phyloP scores from a whole-genome alignment of 2,888 invertebrate species.

The Mamestra brassicae region DNA sequence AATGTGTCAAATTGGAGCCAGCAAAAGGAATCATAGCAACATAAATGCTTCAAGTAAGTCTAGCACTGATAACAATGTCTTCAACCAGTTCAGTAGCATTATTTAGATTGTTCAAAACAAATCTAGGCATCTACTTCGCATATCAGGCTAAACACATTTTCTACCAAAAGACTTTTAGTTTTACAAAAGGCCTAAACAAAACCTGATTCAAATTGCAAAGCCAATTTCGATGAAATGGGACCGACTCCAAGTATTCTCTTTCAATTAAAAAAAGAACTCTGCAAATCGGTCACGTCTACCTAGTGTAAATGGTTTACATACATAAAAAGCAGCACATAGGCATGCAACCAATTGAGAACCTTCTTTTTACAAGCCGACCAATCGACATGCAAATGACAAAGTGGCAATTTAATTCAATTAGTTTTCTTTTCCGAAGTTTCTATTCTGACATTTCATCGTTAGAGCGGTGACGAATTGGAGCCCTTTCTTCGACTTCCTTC shows the following conservation, averaged over 20 bases:
- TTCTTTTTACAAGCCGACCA: conserved; percentile 28
- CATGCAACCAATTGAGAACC: conserved; percentile 36
- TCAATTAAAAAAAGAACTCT: conserved; percentile 44
- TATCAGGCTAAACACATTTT: background rate
- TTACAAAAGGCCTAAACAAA: conserved; percentile 4
- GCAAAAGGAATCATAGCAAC: background rate
- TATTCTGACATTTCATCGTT: conserved; percentile 53
- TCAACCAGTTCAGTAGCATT: too few relatives aligned
- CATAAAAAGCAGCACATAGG: conserved; percentile 37
- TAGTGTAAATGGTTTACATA: conserved; percentile 42
- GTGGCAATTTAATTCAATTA: conserved; percentile 52
- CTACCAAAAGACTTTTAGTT: background rate
- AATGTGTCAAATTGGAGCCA: background rate
- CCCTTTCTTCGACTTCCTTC: conserved; percentile 48
- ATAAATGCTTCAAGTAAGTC: background rate
- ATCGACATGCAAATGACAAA: conserved; percentile 54
- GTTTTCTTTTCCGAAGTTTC: conserved; percentile 50
- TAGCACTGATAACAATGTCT: background rate
- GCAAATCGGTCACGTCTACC: conserved; percentile 44
- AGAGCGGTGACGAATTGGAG: conserved; percentile 50
- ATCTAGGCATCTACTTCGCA: background rate
- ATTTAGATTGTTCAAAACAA: too few relatives aligned
- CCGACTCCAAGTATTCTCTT: conserved; percentile 24
- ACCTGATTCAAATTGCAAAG: conserved; percentile 25
- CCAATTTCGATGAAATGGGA: conserved; percentile 31